phyloP scores from a whole-genome alignment of 2,113 vertebrate species.

The Varanus salvator region DNA sequence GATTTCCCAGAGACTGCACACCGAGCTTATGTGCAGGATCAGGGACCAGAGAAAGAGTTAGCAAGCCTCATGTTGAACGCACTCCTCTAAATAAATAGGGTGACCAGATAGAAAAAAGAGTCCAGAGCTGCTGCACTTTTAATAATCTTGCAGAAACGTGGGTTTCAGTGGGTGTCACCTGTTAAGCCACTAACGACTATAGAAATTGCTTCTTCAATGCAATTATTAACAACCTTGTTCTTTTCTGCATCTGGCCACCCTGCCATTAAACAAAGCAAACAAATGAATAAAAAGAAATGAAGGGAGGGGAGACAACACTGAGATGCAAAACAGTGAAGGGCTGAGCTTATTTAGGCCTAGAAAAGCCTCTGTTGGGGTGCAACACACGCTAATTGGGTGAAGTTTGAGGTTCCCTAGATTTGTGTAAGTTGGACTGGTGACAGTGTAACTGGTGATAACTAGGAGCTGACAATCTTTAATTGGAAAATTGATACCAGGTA shows the following conservation, averaged over 20 bases:
- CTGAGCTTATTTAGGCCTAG: neutral
- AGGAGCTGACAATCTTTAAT: conserved; percentile 17
- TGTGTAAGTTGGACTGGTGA: conserved; percentile 13
- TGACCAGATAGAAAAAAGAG: too few species aligned
- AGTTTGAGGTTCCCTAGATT: conserved; percentile 26
- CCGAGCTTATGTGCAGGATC: neutral
- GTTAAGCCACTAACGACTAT: too few species aligned
- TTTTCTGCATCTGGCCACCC: neutral
- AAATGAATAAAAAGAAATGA: too few species aligned
- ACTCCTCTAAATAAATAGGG: neutral
- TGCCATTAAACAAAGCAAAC: neutral
- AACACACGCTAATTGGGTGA: neutral
- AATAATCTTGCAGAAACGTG: too few species aligned
- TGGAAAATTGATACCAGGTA: conserved; percentile 29
- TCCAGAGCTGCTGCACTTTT: too few species aligned
- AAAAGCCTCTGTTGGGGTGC: neutral
- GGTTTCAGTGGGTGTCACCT: too few species aligned
- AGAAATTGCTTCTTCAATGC: too few species aligned
- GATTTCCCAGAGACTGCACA: neutral
- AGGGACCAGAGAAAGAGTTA: neutral
- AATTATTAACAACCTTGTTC: neutral
- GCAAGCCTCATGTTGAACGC: neutral
- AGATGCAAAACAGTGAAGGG: neutral
- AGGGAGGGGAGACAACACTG: neutral
- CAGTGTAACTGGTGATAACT: conserved; percentile 16